These are phyloP conservation scores for Athalia rosae DNA, from an alignment of 2,888 invertebrate species.

Conservation along the genomic window DNA sequence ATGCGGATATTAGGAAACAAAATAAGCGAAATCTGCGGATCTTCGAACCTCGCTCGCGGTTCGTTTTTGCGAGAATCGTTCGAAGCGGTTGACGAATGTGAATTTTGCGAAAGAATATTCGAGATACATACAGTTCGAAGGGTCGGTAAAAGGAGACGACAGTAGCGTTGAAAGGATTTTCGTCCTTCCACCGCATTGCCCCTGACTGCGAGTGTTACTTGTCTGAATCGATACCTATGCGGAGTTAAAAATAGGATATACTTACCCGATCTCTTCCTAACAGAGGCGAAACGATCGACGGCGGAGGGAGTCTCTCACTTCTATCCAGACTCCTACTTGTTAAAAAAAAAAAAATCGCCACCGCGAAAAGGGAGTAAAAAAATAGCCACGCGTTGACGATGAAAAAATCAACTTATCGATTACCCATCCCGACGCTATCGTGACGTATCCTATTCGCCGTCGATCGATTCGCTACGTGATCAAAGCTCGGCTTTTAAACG, in stretches of 20 bases:
- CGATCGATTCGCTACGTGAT: too few relatives aligned
- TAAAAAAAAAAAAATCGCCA: too few relatives aligned
- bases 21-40: not conserved
- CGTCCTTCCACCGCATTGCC: not conserved
- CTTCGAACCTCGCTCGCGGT: too few relatives aligned
- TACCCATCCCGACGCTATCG: too few relatives aligned
- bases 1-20: too few relatives aligned
- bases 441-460: too few relatives aligned
- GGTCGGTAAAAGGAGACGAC: not conserved
- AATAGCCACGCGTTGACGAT: too few relatives aligned
- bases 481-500: too few relatives aligned
- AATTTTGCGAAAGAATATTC: not conserved
- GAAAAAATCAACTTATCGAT: too few relatives aligned
- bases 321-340: not conserved
- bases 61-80: conserved; percentile 10
- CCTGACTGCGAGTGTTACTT: not conserved
- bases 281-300: conserved; percentile 27
- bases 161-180: not conserved
- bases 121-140: not conserved
- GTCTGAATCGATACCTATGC: conserved; percentile 19
- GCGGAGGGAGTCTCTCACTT: not conserved
- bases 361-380: too few relatives aligned
- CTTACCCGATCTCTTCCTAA: conserved; percentile 8
- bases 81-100: not conserved
- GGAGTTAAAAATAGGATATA: conserved; percentile 21